Base-by-base conservation (phyloP, 2,113 vertebrate species). In the Nesogale talazaci region DNA sequence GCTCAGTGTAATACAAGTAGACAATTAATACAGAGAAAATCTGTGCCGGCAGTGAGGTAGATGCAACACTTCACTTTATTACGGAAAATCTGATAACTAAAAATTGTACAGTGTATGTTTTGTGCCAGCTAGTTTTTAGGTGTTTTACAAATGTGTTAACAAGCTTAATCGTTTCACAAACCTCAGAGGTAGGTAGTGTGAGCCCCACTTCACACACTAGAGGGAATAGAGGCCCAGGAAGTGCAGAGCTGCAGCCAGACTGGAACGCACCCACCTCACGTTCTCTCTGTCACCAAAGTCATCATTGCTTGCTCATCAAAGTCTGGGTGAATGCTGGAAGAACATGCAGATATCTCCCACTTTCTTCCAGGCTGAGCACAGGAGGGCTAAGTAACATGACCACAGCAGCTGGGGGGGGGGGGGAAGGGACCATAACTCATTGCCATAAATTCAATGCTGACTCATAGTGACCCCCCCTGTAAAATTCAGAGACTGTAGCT, bases 241-340 rank as follows among this genome's bases (percentile, higher is more conserved):
- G 34, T 61, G 59, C 59, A 61, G 23, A 22, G 23, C 46, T 11
- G 5, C 46, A 61, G 19, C 59, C 20, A 5, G 8, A 20, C 19
- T n/a, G 4, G 29, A 69, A n/a, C 5, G 1, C 3, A 1, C 7
- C 63, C 23, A 2, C 8, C 46, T 56, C 6, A 0, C 1, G 14
- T 15, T 29, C 27, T 34, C 34, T 3, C 38, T 80, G 65, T 70
- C n/a, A 25, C 65, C 38, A 6, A 25, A 59, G 46, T 65, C 19
- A 4, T 4, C 16, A 38, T 40, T 15, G 29, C 38, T 79, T 25
- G 6, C 56, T 40, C 3, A 15, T 1, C 10, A 16, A 74, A 29
- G 57, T 0, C 7, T 31, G 11, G 38, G 76, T 67, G 36, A 27
- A n/a, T 0, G 1, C n/a, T 29, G 27, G 34, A 6, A 34, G 20